These are phyloP conservation scores for Drosophila tropicalis DNA, from an alignment of 1,140 invertebrate species.

Conservation along the genomic window DNA sequence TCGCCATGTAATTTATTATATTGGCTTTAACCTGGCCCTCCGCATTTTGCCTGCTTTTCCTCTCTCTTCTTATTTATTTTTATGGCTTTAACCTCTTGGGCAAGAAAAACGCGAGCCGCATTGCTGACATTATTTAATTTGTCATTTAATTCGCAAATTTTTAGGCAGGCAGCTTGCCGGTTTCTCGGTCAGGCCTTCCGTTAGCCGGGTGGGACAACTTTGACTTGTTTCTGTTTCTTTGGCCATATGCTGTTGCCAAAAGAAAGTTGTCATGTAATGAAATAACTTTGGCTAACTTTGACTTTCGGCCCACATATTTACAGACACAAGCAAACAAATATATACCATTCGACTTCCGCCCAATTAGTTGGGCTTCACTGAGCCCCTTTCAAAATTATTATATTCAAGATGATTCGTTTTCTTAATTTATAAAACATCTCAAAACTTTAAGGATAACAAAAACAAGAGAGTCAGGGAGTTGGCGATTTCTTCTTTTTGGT, in stretches of 20 bases:
- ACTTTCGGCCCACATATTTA: conserved; percentile 45
- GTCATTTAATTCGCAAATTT: conserved; percentile 68
- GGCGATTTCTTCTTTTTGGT: too few relatives aligned
- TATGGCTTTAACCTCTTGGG: conserved; percentile 78
- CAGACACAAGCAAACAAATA: too few relatives aligned
- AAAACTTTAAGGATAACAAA: too few relatives aligned
- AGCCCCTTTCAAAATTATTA: too few relatives aligned
- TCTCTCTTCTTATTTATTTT: conserved; percentile 49
- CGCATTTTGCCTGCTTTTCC: conserved; percentile 17
- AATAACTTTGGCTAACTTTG: conserved; percentile 34
- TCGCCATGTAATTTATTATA: conserved; percentile 80
- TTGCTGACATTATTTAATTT: conserved; percentile 81
- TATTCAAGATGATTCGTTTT: too few relatives aligned
- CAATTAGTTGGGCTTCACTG: too few relatives aligned
- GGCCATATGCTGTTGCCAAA: conserved; percentile 53
- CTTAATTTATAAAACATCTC: too few relatives aligned
- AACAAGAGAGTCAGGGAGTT: too few relatives aligned
- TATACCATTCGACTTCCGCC: conserved; percentile 11
- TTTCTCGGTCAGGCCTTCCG: conserved; percentile 22
- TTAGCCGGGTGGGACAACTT: conserved; percentile 9
- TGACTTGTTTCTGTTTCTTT: conserved; percentile 1
- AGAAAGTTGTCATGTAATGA: conserved; percentile 39
- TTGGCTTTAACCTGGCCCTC: conserved; percentile 62
- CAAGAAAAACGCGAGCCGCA: conserved; percentile 50
- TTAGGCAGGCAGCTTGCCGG: not conserved